Conservation (phyloP, 2,797 vertebrate genomes). For the Prunella strophiata region DNA sequence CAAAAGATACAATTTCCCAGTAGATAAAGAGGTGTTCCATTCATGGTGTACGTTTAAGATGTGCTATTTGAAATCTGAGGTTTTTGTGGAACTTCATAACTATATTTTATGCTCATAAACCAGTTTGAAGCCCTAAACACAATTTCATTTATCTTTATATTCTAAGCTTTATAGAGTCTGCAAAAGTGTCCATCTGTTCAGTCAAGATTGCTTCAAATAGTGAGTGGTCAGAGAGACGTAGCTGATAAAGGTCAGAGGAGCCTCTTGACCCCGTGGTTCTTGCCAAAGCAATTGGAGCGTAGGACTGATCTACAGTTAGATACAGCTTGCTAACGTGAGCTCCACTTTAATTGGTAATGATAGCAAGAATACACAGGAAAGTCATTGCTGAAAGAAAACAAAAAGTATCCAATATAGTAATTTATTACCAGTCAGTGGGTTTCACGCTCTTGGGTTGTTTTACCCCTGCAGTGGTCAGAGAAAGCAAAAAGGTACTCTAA, state of each 20-base stretch:
- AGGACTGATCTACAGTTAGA: slow-evolving; percentile 74
- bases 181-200: slow-evolving; percentile 90
- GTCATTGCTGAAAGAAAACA: slow-evolving; percentile 79
- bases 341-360: slow-evolving; percentile 81
- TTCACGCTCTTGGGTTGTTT: slow-evolving; percentile 74
- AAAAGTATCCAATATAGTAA: slow-evolving; percentile 82
- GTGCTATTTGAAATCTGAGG: slow-evolving; percentile 1
- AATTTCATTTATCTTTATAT: slow-evolving; percentile 88
- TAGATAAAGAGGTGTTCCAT: not conserved
- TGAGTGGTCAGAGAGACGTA: slow-evolving; percentile 79
- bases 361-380: slow-evolving; percentile 73
- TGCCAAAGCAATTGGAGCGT: slow-evolving; percentile 73
- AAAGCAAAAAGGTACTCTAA: slow-evolving; percentile 80
- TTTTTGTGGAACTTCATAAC: slow-evolving; percentile 32
- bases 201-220: slow-evolving; percentile 79
- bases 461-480: slow-evolving; percentile 78
- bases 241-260: slow-evolving; percentile 82
- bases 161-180: slow-evolving; percentile 79
- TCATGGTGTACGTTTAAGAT: not conserved
- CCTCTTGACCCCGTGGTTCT: slow-evolving; percentile 80
- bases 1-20: not conserved
- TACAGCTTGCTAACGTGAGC: slow-evolving; percentile 66
- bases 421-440: slow-evolving; percentile 81
- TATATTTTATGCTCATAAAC: slow-evolving; percentile 72
- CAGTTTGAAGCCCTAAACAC: slow-evolving; percentile 62